phyloP scores from a whole-genome alignment of 2,113 vertebrate species.

The Helogale parvula region DNA sequence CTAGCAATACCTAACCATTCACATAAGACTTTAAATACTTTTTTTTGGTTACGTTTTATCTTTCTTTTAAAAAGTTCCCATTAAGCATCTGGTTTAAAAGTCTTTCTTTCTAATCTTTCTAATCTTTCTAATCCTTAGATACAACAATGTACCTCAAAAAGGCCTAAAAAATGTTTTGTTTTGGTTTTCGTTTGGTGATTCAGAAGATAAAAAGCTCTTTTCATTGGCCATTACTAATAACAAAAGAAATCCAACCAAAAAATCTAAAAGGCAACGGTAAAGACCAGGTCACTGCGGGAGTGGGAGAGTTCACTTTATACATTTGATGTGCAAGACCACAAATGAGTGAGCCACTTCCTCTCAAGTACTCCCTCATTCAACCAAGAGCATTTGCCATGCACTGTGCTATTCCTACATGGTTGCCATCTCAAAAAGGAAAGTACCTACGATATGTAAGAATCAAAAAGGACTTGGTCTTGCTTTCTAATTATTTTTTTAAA shows the following conservation, averaged over 20 bases:
- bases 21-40: neutral
- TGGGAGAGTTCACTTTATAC: neutral
- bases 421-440: slow-evolving; percentile 13
- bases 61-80: neutral
- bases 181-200: neutral
- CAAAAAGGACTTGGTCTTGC: neutral
- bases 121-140: neutral
- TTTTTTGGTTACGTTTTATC: neutral
- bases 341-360: neutral
- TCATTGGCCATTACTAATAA: neutral
- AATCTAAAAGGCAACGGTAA: neutral
- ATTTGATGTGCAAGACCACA: neutral
- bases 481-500: neutral
- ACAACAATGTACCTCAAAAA: slow-evolving; percentile 5
- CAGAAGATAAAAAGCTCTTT: neutral
- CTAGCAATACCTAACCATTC: neutral
- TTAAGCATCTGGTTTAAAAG: neutral
- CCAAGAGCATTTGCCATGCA: neutral
- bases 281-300: neutral
- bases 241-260: slow-evolving; percentile 18
- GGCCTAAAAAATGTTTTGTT: neutral
- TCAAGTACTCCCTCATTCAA: neutral
- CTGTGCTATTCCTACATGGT: neutral
- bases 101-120: neutral
- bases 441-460: neutral